Base-by-base conservation (phyloP, 2,888 invertebrate genomes). In the Agriopis leucophaearia region DNA sequence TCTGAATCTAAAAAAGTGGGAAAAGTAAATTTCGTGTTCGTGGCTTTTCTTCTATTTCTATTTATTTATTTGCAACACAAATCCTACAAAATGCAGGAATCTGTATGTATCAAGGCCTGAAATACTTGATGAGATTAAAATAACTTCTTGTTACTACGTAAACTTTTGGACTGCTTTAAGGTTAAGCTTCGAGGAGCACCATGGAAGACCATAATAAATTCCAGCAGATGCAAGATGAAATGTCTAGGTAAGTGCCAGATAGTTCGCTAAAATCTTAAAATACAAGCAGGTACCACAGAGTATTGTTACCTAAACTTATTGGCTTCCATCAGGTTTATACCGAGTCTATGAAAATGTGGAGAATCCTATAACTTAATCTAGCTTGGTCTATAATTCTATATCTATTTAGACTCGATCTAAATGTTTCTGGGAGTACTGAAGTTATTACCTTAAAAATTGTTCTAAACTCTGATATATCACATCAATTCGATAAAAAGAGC, bases 191-290 rank as follows among this genome's bases (percentile, higher is more conserved):
- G 81, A 75, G 81, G 74, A 74, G 75, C 88, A 86, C 77, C 84
- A 93, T 93, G 94, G 94, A 92, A 70, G 90, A 93, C 81, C 84
- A 86, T 59, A 86, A 82, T 75, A 96, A 96, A 94, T 95, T 96
- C 78, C 95, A 96, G 77, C 96, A 97, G 88, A 98, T 98, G 96
- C 98, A 98, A 90, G 98, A 98, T 90, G 98, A 98, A 94, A 97
- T 98, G 96, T 97, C 96, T 84, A 96, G 97, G 97, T 97, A 91
- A 86, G 83, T 76, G 13, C 40, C 51, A 38, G 36, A 38, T 27
- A 27, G 27, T 27, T 27, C 27, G 1, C 5, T 27, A 27, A 27
- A 27, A 27, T 27, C 27, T 27, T 27, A 27, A 27, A 27, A 27
- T 3, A 5, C 27, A 27, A 5, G 27, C 3, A 27, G 27, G 27